Base-by-base conservation (phyloP, 2,888 invertebrate genomes). In the Nasonia oneida region DNA sequence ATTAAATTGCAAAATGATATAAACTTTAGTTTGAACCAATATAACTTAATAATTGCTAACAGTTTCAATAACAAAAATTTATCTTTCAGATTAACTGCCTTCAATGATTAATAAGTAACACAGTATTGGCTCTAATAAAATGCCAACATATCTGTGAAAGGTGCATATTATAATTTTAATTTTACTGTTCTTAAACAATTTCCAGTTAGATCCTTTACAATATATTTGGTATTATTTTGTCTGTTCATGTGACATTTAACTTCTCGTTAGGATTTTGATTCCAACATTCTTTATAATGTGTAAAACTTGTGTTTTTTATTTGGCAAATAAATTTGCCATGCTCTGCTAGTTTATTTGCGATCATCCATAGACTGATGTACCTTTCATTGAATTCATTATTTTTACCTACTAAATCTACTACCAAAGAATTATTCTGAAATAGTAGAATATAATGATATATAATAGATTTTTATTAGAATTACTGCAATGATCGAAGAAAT, bases 321-420 rank as follows among this genome's bases (percentile, higher is more conserved):
- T 4, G 39, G 18, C n/a, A 67, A 29, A 18, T 23, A 3, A 33
- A 39, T 39, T 10, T 6, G 47, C 76, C 78, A 3, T 10, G 29
- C 23, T 39, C 39, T 67, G 86, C 86, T 75, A 83, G 18, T 71
- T 76, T 47, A 2, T 86, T 80, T 61, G 5, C 6, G 50, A 83
- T 39, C 83, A 86, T 80, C 83, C 79, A 86, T 15, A 80, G 14
- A 71, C 71, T 76, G n/a, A 86, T 70, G 15, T 37, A 64, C 12
- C 8, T 18, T 53, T 18, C 53, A 53, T 64, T 14, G 2, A 5
- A 0, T 0, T 33, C 8, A 6, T 64, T 29, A 12, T 6, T 81
- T 33, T 18, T 39, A 57, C 67, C 73, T 10, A 81, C 64, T 37
- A 86, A 50, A 81, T 86, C 64, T 37, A 86, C 57, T 1, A 29